Evolutionary conservation across 1,140 invertebrate species (phyloP).

Genomic region (Proales similis): DNA sequence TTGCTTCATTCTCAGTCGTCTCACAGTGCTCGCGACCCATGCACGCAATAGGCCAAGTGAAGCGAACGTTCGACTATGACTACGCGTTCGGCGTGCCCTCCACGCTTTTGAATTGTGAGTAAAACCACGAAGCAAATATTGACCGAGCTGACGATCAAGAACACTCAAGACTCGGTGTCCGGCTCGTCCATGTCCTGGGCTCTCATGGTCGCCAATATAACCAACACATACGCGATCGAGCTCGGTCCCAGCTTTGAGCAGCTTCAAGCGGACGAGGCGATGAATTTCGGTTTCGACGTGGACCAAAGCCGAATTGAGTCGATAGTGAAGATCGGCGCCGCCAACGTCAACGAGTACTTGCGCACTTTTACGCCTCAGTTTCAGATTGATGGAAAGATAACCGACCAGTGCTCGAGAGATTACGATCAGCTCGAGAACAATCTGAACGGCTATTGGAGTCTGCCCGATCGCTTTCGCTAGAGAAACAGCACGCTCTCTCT

Average conservation of each 20-base stretch:
- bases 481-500: no score
- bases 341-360: constrained; percentile 10
- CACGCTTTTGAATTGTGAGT: constrained; percentile 10
- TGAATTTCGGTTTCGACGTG: constrained; percentile 13
- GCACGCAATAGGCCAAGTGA: background rate
- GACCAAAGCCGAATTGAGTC: background rate
- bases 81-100: constrained; percentile 19
- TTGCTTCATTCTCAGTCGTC: background rate
- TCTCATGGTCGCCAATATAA: constrained; percentile 6
- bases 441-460: constrained; percentile 23
- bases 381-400: constrained; percentile 1
- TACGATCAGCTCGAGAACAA: constrained; percentile 22
- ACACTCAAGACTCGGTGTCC: constrained; percentile 9
- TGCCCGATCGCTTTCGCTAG: no score
- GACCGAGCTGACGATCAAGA: no score
- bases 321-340: constrained; percentile 1
- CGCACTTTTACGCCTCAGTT: constrained; percentile 9
- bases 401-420: background rate
- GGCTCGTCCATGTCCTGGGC: constrained; percentile 11
- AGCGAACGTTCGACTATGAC: constrained; percentile 10
- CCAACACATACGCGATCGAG: constrained; percentile 21
- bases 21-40: constrained; percentile 25
- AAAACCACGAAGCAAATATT: no score
- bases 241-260: background rate
- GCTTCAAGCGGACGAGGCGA: background rate